phyloP scores from a whole-genome alignment of 2,888 invertebrate species.

The Erebia palarica region DNA sequence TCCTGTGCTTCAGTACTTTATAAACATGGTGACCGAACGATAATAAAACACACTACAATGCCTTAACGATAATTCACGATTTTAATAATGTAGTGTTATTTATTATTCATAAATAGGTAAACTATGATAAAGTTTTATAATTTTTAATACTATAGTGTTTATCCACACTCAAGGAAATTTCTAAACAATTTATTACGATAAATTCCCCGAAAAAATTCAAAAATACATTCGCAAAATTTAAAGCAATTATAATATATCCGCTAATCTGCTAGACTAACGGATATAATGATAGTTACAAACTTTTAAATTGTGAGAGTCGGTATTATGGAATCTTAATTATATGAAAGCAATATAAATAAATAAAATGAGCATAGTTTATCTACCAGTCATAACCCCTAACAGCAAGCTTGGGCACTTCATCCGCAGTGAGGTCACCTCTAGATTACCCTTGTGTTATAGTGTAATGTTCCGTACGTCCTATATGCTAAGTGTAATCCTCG shows the following conservation, averaged over 20 bases:
- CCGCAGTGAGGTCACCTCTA: slow-evolving; percentile 40
- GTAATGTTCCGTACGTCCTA: slow-evolving; percentile 41
- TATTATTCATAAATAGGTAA: slow-evolving; percentile 23
- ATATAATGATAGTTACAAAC: neutral
- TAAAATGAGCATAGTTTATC: slow-evolving; percentile 27
- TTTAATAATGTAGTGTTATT: slow-evolving; percentile 26
- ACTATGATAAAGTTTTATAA: neutral
- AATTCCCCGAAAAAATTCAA: neutral
- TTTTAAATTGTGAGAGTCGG: neutral
- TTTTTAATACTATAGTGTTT: too few relatives aligned
- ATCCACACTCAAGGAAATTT: too few relatives aligned
- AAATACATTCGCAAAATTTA: neutral
- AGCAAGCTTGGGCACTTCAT: slow-evolving; percentile 41
- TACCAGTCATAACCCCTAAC: slow-evolving; percentile 27
- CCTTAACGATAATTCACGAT: neutral
- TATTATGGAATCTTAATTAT: neutral
- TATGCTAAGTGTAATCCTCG: slow-evolving; percentile 42
- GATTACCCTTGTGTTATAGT: slow-evolving; percentile 41
- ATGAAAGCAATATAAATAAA: neutral
- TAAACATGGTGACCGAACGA: slow-evolving; percentile 21
- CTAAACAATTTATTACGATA: too few relatives aligned
- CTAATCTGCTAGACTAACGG: neutral
- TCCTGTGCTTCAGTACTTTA: slow-evolving; percentile 24
- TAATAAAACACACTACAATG: slow-evolving; percentile 29
- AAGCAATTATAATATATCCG: neutral